phyloP scores from a whole-genome alignment of 2,797 vertebrate species.

The Menidia menidia region DNA sequence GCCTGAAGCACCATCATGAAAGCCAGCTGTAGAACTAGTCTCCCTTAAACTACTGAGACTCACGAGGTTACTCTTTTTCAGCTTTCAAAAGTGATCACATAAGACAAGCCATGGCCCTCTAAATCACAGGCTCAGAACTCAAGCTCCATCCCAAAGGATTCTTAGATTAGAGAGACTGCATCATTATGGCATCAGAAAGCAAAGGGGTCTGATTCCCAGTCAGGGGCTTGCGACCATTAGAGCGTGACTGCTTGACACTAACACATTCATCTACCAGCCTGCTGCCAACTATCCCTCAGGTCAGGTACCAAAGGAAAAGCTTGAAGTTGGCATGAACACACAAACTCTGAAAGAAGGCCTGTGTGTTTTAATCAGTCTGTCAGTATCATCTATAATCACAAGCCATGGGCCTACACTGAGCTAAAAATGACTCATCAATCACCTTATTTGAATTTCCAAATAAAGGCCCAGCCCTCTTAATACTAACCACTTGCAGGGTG shows the following conservation, averaged over 20 bases:
- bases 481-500: conserved; percentile 43
- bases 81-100: conserved; percentile 73
- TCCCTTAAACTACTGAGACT: conserved; percentile 64
- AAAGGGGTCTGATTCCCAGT: conserved; percentile 61
- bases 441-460: conserved; percentile 65
- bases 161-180: conserved; percentile 66
- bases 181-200: conserved; percentile 67
- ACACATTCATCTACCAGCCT: conserved; percentile 48
- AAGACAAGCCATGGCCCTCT: conserved; percentile 62
- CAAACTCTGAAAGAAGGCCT: conserved; percentile 40
- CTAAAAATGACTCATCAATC: conserved; percentile 52
- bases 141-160: conserved; percentile 61
- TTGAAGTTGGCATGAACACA: conserved; percentile 39
- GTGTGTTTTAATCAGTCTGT: conserved; percentile 45
- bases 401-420: conserved; percentile 31
- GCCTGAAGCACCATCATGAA: conserved; percentile 57
- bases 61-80: conserved; percentile 57
- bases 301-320: conserved; percentile 36
- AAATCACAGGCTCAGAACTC: conserved; percentile 70
- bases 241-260: conserved; percentile 54
- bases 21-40: conserved; percentile 53
- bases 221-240: conserved; percentile 60
- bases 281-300: conserved; percentile 57
- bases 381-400: conserved; percentile 51
- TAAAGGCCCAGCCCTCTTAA: conserved; percentile 46